These are phyloP conservation scores for Aldrovandia affinis DNA, from an alignment of 2,797 vertebrate genomes.

Conservation along the genomic window DNA sequence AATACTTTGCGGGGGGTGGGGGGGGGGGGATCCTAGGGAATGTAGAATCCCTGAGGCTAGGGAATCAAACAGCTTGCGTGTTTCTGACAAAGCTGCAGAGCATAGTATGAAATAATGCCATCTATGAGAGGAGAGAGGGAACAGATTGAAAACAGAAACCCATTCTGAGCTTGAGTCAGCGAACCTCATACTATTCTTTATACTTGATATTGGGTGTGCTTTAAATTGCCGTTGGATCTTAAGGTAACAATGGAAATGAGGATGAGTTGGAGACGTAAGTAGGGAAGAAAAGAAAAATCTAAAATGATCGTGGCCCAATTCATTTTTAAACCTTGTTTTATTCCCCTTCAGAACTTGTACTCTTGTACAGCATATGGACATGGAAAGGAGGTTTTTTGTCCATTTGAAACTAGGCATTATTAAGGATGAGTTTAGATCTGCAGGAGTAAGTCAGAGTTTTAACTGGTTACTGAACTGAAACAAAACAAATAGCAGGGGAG, in stretches of 20 bases:
- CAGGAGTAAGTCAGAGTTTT: too few species aligned
- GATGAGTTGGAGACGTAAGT: neutral
- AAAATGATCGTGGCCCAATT: neutral
- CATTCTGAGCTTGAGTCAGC: neutral
- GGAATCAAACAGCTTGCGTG: too few species aligned
- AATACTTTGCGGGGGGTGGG: too few species aligned
- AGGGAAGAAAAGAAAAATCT: neutral
- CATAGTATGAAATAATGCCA: too few species aligned
- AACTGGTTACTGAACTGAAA: neutral
- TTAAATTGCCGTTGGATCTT: neutral
- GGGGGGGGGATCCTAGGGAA: neutral
- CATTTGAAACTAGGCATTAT: neutral
- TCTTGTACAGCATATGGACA: neutral
- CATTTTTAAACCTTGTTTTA: neutral
- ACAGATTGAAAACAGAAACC: neutral
- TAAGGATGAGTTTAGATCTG: neutral
- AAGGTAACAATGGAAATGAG: constrained; percentile 17
- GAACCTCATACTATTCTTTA: neutral
- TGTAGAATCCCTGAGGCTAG: neutral
- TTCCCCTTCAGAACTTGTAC: neutral
- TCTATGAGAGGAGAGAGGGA: neutral
- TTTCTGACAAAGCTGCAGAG: too few species aligned
- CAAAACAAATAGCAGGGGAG: neutral
- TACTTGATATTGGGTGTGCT: constrained; percentile 2
- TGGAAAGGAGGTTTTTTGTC: neutral